A percentile compares a stretch with the other conserved stretches of the same genome.
These are phyloP conservation scores for Heterotis niloticus DNA, from an alignment of 2,113 vertebrate genomes.

Conservation along the genomic window DNA sequence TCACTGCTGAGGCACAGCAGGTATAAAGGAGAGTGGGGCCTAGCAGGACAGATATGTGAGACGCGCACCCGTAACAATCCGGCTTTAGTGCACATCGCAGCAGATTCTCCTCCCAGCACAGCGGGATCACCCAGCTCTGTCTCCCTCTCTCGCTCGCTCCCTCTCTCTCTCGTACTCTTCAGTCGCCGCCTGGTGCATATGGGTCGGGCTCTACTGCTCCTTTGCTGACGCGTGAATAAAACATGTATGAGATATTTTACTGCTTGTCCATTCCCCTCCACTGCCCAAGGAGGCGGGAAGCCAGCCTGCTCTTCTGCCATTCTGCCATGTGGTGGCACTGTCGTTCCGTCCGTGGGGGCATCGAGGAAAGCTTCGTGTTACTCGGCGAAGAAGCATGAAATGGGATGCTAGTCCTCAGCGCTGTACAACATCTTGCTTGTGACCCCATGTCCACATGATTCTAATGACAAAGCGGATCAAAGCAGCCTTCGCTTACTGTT, in stretches of 20 bases:
- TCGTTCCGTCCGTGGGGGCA: conserved; percentile 43
- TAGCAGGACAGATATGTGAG: neutral
- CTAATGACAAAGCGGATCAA: conserved; percentile 67
- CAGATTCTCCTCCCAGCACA: too few species aligned
- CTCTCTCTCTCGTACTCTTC: too few species aligned
- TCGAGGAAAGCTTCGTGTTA: neutral
- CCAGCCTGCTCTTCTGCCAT: conserved; percentile 7
- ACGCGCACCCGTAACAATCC: too few species aligned
- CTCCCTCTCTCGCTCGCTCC: too few species aligned
- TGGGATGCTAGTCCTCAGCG: conserved; percentile 52
- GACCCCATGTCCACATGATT: conserved; percentile 59
- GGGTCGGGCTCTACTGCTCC: neutral
- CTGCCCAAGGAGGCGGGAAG: neutral
- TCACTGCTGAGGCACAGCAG: neutral
- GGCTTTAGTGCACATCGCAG: too few species aligned
- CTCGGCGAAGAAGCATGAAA: neutral
- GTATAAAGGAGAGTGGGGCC: neutral
- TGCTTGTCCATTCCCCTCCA: conserved; percentile 28
- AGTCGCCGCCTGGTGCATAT: neutral
- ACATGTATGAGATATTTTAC: conserved; percentile 41
- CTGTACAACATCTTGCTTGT: conserved; percentile 55
- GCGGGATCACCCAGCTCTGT: too few species aligned
- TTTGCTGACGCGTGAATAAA: conserved; percentile 35
- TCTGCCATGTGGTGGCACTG: conserved; percentile 59
- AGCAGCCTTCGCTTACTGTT: conserved; percentile 60